Evolutionary conservation across 2,113 vertebrate genomes (phyloP).

Genomic region (Poecile atricapillus): DNA sequence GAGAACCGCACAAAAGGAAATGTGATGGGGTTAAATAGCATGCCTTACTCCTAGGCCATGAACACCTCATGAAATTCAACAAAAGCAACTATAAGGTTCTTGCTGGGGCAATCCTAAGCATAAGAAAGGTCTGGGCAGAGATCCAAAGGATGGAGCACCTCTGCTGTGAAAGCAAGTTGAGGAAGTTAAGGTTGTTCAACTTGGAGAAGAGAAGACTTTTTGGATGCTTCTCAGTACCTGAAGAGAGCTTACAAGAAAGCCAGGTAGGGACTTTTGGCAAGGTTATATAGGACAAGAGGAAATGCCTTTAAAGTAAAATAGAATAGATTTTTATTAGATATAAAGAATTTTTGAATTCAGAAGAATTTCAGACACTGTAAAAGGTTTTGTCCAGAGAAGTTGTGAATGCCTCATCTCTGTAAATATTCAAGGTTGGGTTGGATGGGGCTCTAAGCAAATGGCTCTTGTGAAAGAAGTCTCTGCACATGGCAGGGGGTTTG

Average conservation of each 20-base stretch:
- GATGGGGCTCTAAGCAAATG: neutral
- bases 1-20: neutral
- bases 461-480: neutral
- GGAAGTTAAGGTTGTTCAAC: neutral
- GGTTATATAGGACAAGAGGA: neutral
- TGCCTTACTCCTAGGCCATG: neutral
- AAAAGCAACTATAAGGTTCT: neutral
- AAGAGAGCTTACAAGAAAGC: neutral
- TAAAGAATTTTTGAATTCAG: too few species aligned
- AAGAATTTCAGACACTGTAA: neutral
- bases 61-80: neutral
- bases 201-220: neutral
- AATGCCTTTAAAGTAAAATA: neutral
- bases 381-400: neutral
- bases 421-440: neutral
- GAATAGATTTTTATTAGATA: neutral
- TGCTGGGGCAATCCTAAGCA: neutral
- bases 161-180: neutral
- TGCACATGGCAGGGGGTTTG: accelerated
- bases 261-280: neutral
- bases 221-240: neutral
- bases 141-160: neutral
- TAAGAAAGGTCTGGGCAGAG: neutral
- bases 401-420: neutral
- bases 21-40: neutral